Evolutionary conservation across 1,140 invertebrate species (phyloP).

Genomic region (Fopius arisanus): DNA sequence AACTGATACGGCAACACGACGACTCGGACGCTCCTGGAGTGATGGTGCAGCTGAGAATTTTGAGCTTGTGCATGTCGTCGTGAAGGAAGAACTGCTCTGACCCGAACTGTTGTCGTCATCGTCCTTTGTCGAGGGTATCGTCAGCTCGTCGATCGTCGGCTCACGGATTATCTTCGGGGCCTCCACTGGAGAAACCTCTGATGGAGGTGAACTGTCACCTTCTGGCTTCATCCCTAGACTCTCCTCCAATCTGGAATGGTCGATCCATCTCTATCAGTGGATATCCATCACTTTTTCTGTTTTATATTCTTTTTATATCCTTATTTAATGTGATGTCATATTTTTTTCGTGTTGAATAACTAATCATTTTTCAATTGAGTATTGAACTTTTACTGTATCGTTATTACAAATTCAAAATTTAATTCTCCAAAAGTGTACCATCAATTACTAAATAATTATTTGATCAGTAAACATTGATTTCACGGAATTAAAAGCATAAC

Average conservation of each 20-base stretch:
- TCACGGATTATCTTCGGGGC: neutral
- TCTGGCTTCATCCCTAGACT: slow-evolving; percentile 50
- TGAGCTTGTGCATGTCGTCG: slow-evolving; percentile 34
- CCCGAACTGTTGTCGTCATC: slow-evolving; percentile 51
- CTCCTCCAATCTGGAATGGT: slow-evolving; percentile 68
- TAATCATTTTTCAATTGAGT: too few species aligned
- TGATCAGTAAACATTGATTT: too few species aligned
- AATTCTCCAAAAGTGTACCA: too few species aligned
- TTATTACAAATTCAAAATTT: too few species aligned
- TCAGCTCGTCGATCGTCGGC: neutral
- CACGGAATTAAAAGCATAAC: too few species aligned
- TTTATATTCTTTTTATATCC: slow-evolving; percentile 3
- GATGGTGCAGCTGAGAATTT: slow-evolving; percentile 23
- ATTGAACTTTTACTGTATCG: too few species aligned
- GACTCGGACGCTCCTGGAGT: slow-evolving; percentile 33
- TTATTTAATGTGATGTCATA: too few species aligned
- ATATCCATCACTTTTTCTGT: too few species aligned
- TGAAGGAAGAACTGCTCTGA: slow-evolving; percentile 43
- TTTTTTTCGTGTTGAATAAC: too few species aligned
- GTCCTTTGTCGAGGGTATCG: slow-evolving; percentile 7
- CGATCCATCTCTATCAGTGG: neutral
- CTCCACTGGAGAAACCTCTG: neutral
- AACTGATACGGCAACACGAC: slow-evolving; percentile 52
- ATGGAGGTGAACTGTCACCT: neutral
- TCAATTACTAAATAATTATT: too few species aligned